Evolutionary conservation across 1,140 invertebrate species (phyloP), one percentile per base, ranked within the genome.

Genomic region (Diabrotica undecimpunctata): DNA sequence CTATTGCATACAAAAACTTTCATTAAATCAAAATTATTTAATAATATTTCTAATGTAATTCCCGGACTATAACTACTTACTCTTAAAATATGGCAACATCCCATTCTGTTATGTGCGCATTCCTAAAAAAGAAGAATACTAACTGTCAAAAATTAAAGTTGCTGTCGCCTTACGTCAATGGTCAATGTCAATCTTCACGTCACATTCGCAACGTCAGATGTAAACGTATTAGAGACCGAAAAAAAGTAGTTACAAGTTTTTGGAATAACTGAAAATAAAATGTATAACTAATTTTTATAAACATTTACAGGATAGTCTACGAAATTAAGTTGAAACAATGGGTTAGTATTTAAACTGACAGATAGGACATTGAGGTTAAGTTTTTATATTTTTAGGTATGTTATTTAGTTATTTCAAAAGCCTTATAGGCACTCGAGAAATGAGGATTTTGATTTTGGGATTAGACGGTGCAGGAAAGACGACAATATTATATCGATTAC

Each of bases 401-500:
- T 82, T 99, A 75, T 85, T 97, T 74, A 97, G 95, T 84, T 97
- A 97, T 81, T 98, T 99, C 82, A 89, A 91, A 76, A 92, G 90
- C 75, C 83, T 98, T 67, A 83, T 98, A 74, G 96, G 96, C 35
- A 92, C 91, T 66, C 87, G 94, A 71, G 97, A 99, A 85, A 96
- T 98, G 90, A 85, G 97, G 75, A 99, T 99, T 79, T 82, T 99
- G 66, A 99, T 99, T 77, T 84, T 99, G 46, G 97, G 97, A 9
- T 83, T 99, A 62, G 97, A 99, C 81, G 97, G 97, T 62, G 94
- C 95, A 78, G 95, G 96, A 68, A 99, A 99, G 86, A 99, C 97
- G 7, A 99, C 97, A 59, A 99, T 99, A 82, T 83, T 99, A 52
- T 99, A 99, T 82, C 91, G 93, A 82, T 84, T 99, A 74, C 96